Conservation (phyloP, 2,113 vertebrate genomes). For the Menura novaehollandiae region DNA sequence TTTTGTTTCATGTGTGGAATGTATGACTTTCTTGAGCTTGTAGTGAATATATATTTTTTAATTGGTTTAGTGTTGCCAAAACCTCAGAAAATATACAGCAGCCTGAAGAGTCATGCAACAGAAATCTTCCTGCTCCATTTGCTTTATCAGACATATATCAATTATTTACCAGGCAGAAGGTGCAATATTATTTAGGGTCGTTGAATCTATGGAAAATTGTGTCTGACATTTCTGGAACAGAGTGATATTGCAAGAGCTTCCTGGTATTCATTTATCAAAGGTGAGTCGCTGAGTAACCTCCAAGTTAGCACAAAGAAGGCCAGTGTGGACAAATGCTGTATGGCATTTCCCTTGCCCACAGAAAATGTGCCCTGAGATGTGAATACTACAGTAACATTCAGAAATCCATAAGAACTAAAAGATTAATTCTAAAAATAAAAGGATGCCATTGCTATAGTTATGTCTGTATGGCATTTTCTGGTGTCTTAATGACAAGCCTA, state of each 20-base stretch:
- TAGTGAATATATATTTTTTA: background rate
- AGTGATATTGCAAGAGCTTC: background rate
- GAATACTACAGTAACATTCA: background rate
- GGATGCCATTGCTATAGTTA: background rate
- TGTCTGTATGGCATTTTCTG: background rate
- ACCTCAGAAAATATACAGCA: background rate
- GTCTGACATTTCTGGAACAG: constrained; percentile 27
- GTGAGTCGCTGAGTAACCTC: background rate
- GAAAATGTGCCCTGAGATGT: background rate
- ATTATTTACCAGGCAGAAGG: constrained; percentile 31
- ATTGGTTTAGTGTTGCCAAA: background rate
- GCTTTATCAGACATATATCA: constrained; percentile 6
- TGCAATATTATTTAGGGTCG: background rate
- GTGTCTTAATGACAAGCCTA: background rate
- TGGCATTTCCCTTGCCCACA: background rate
- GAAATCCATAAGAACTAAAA: background rate
- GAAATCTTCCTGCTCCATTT: constrained; percentile 1
- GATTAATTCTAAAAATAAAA: background rate
- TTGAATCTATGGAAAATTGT: background rate
- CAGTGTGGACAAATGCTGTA: background rate
- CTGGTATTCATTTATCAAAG: background rate
- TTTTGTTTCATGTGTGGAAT: background rate
- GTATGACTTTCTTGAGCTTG: background rate
- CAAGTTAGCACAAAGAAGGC: background rate
- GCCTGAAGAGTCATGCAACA: background rate